Conservation (phyloP, 2,113 vertebrate genomes). For the Willisornis vidua region DNA sequence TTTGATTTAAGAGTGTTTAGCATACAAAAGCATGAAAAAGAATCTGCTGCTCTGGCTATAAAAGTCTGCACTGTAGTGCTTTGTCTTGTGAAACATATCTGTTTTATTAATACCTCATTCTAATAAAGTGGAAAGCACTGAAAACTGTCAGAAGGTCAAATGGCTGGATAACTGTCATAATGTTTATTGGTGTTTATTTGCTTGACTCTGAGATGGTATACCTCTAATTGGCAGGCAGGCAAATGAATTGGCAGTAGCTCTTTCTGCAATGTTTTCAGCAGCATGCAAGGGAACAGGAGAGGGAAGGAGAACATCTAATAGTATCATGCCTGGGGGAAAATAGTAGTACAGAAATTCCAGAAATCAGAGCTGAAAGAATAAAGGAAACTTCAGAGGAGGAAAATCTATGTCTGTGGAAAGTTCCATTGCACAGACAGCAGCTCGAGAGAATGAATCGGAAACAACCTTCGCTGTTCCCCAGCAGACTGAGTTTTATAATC, state of each 20-base stretch:
- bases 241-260: conserved; percentile 33
- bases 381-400: not conserved
- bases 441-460: not conserved
- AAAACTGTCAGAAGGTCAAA: conserved; percentile 19
- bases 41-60: not conserved
- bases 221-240: conserved; percentile 50
- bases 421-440: not conserved
- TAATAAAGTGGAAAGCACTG: conserved; percentile 29
- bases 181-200: conserved; percentile 48
- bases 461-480: not conserved
- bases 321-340: not conserved
- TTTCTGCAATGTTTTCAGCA: not conserved
- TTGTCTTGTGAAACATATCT: not conserved
- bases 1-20: not conserved
- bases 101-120: conserved; percentile 25
- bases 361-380: not conserved
- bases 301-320: not conserved
- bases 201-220: conserved; percentile 12
- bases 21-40: not conserved
- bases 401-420: not conserved
- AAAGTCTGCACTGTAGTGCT: not conserved
- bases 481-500: not conserved
- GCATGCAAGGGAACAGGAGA: not conserved
- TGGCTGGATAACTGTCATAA: conserved; percentile 25
- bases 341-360: not conserved